phyloP scores from a whole-genome alignment of 2,888 invertebrate species.

The Charanyca ferruginea region DNA sequence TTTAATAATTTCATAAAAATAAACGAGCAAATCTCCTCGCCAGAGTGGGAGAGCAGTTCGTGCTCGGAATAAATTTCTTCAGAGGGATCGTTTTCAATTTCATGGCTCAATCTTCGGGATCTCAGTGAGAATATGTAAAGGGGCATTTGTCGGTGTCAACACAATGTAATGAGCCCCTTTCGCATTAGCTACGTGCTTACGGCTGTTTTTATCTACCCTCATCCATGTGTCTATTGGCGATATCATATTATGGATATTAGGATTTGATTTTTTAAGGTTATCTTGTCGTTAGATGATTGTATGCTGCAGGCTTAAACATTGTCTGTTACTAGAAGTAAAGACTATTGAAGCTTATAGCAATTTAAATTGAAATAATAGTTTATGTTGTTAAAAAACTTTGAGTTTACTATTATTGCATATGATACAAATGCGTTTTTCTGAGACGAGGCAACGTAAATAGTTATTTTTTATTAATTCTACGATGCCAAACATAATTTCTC shows the following conservation, averaged over 20 bases:
- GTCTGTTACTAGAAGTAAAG: not conserved
- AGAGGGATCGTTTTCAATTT: slow-evolving; percentile 91
- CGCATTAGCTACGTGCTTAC: slow-evolving; percentile 85
- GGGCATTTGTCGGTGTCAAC: slow-evolving; percentile 91
- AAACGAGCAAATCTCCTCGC: slow-evolving; percentile 90
- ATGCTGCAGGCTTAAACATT: not conserved
- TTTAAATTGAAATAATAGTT: not conserved
- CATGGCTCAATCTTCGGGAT: slow-evolving; percentile 91
- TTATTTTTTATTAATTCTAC: not conserved
- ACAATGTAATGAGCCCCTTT: slow-evolving; percentile 88
- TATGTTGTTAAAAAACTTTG: no score
- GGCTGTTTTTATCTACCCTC: slow-evolving; percentile 75
- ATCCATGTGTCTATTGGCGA: slow-evolving; percentile 60
- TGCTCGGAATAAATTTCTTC: slow-evolving; percentile 90
- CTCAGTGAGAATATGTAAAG: slow-evolving; percentile 90
- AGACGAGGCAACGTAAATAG: not conserved
- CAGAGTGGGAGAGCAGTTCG: slow-evolving; percentile 88
- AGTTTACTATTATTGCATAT: no score
- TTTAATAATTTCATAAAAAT: slow-evolving; percentile 90
- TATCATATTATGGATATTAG: slow-evolving; percentile 64
- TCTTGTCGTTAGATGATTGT: slow-evolving; percentile 24
- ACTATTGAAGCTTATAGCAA: not conserved
- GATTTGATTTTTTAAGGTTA: slow-evolving; percentile 56
- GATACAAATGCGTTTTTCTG: no score
- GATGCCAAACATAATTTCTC: not conserved